Evolutionary conservation across 2,797 vertebrate genomes (phyloP), one percentile per base, ranked within the genome.

Genomic region (Peromyscus eremicus): DNA sequence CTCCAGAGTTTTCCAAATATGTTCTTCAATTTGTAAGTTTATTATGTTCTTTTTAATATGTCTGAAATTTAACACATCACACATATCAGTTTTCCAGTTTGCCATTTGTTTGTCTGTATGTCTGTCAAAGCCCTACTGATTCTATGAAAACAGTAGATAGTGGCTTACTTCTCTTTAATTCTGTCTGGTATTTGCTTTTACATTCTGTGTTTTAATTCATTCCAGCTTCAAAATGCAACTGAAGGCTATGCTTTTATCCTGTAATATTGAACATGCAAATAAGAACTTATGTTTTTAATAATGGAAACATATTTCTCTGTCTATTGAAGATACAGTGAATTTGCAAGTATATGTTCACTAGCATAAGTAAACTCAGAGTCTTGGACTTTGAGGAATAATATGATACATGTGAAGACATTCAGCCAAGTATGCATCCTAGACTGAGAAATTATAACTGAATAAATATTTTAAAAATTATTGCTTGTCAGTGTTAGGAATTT

Each of bases 21-120:
- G 91, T 85, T 90, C 87, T 85, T 80, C 80, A 29, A 2, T 70
- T 52, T 89, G 60, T 77, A 73, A 82, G 52, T 82, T 76, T 95
- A 85, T 66, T 21, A 13, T 82, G 2, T 81, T 91, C 77, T 75
- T 43, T 80, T 92, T 81, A 93, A 25, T 76, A 66, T 93, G 25
- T 5, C 83, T 49, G 73, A 93, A 84, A 84, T 5, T 85, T 10
- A 70, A 12, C 64, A 14, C 75, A 49, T 52, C 23, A 77, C 0
- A 70, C 76, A 7, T 76, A 64, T 77, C 21, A 46, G 1, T 77
- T 13, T 93, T 90, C 92, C 10, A 92, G 55, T 94, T 93, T 49
- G 62, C 75, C 9, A 75, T 87, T 77, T 89, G 37, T 89, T 87
- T 88, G 25, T 23, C 8, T 76, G 83, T 86, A 43, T 17, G 32